These are phyloP conservation scores for Plutella xylostella DNA, from an alignment of 2,888 invertebrate genomes.

Conservation along the genomic window DNA sequence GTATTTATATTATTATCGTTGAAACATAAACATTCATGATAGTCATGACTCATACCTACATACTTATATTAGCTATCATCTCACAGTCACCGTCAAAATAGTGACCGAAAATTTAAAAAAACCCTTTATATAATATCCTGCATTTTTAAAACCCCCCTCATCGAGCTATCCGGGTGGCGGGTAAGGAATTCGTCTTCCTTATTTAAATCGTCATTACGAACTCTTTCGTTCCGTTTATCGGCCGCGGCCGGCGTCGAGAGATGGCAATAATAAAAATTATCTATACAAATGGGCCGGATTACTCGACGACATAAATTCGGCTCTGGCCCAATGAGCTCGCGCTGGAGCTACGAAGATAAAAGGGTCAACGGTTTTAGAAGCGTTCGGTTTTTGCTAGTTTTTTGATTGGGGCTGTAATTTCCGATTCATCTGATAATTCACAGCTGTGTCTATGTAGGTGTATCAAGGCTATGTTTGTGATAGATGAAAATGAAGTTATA, in stretches of 20 bases:
- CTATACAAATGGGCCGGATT: slow-evolving; percentile 69
- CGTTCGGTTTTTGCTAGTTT: slow-evolving; percentile 17
- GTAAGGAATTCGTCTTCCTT: slow-evolving; percentile 66
- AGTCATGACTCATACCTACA: too few species aligned
- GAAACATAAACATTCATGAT: too few species aligned
- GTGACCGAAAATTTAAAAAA: too few species aligned
- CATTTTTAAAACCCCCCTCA: neutral
- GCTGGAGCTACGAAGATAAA: slow-evolving; percentile 53
- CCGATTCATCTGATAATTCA: slow-evolving; percentile 5
- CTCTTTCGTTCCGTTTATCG: slow-evolving; percentile 64
- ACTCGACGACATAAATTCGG: slow-evolving; percentile 68
- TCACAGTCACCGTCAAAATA: neutral
- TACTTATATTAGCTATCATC: too few species aligned
- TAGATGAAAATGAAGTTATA: neutral
- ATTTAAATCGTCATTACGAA: slow-evolving; percentile 69
- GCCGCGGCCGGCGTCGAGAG: slow-evolving; percentile 57
- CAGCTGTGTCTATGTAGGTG: too few species aligned
- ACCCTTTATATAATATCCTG: too few species aligned
- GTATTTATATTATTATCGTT: too few species aligned
- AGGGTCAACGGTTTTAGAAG: slow-evolving; percentile 61
- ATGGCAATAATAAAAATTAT: slow-evolving; percentile 72
- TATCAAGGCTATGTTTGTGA: neutral
- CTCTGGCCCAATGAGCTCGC: slow-evolving; percentile 61
- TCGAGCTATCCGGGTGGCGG: slow-evolving; percentile 20
- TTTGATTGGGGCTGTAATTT: slow-evolving; percentile 21